These are phyloP conservation scores for Ichneumoninae sp. DNA, from an alignment of 2,888 invertebrate species.

Conservation along the genomic window DNA sequence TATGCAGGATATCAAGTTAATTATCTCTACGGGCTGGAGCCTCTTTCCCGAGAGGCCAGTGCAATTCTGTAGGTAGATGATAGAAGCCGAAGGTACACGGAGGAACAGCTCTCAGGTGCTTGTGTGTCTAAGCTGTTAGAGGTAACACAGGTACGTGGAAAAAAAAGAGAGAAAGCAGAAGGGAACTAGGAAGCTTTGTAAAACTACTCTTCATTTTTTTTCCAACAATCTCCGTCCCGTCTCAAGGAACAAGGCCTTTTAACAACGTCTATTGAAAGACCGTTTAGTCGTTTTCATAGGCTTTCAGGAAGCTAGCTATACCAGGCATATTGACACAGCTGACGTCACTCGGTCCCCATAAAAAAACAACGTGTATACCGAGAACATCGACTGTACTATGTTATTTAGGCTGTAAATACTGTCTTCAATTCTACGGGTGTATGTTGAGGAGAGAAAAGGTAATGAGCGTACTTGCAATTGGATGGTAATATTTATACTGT, in stretches of 20 bases:
- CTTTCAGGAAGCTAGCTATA: background rate
- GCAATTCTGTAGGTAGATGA: background rate
- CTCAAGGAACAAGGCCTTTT: slow-evolving; percentile 4
- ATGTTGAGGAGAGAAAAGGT: background rate
- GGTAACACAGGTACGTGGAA: slow-evolving; percentile 3
- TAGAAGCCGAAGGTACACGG: slow-evolving; percentile 5
- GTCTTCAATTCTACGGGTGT: background rate
- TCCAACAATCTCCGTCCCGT: background rate
- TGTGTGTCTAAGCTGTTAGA: background rate
- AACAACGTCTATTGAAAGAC: slow-evolving; percentile 6
- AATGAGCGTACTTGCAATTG: background rate
- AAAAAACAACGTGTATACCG: slow-evolving; percentile 46
- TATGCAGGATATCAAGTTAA: background rate
- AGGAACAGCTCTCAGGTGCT: background rate
- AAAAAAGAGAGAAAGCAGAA: background rate
- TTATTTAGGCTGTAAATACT: slow-evolving; percentile 6
- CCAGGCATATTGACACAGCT: slow-evolving; percentile 37
- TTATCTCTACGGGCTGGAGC: slow-evolving; percentile 5
- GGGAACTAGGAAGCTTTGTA: background rate
- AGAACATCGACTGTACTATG: slow-evolving; percentile 52
- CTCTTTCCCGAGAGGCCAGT: background rate
- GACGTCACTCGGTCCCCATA: slow-evolving; percentile 60
- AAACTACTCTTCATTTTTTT: slow-evolving; percentile 6
- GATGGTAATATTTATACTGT: slow-evolving; percentile 46
- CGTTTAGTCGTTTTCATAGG: slow-evolving; percentile 2